Evolutionary conservation across 2,113 vertebrate genomes (phyloP).

Genomic region (Ammodytes marinus): DNA sequence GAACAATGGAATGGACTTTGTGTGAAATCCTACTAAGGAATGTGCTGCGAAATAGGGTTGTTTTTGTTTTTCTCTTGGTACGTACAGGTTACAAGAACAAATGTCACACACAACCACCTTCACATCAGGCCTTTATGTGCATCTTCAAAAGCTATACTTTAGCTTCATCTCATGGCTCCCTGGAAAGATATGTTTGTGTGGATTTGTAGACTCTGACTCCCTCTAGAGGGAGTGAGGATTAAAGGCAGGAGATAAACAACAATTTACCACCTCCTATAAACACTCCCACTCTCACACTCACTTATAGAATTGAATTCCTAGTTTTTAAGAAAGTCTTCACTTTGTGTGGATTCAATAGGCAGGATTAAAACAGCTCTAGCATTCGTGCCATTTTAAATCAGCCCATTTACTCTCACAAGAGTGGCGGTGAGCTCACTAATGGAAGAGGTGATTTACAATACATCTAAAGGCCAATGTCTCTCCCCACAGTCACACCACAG

Average conservation of each 20-base stretch:
- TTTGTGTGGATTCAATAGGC: neutral
- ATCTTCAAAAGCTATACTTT: slow-evolving; percentile 3
- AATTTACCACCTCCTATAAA: neutral
- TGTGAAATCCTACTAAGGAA: slow-evolving; percentile 24
- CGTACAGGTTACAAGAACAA: neutral
- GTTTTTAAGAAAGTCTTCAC: neutral
- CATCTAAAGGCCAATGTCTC: neutral
- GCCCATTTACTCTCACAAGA: neutral
- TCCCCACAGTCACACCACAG: neutral
- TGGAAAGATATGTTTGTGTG: slow-evolving; percentile 8
- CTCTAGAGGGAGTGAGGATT: slow-evolving; percentile 64
- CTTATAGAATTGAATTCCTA: neutral
- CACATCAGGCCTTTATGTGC: slow-evolving; percentile 1
- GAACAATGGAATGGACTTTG: slow-evolving; percentile 13
- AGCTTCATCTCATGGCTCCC: slow-evolving; percentile 22
- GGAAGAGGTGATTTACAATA: neutral
- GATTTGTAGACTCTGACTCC: slow-evolving; percentile 67
- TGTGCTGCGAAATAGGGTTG: neutral
- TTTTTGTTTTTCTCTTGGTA: slow-evolving; percentile 7
- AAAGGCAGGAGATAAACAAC: slow-evolving; percentile 19
- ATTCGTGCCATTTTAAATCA: neutral
- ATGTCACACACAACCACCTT: neutral
- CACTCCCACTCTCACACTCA: neutral
- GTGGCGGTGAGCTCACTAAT: neutral
- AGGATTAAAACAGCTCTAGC: neutral